Evolutionary conservation across 1,140 invertebrate species (phyloP).

Genomic region (Asobara japonica): DNA sequence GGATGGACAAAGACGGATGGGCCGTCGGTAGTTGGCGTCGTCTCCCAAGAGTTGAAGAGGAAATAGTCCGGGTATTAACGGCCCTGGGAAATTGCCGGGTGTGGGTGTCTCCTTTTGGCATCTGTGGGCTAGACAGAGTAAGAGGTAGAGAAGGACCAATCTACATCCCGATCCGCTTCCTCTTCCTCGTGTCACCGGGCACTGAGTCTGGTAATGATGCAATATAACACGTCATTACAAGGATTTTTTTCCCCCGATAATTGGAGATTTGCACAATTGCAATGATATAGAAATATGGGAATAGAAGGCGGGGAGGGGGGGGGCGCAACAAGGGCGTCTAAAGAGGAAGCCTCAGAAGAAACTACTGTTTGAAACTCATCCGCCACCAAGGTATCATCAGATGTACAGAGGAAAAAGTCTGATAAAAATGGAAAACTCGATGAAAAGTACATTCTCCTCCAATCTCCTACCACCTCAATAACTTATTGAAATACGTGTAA

Average conservation of each 20-base stretch:
- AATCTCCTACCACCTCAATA: no score
- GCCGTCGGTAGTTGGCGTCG: background rate
- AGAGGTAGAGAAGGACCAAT: background rate
- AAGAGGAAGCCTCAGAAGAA: no score
- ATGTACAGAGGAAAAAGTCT: no score
- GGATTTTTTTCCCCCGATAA: background rate
- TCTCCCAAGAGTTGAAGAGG: constrained; percentile 4
- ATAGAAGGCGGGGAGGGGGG: background rate
- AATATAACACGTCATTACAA: background rate
- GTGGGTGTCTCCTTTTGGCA: constrained; percentile 10
- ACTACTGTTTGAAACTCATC: no score
- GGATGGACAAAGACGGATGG: constrained; percentile 20
- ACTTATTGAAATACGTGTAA: no score
- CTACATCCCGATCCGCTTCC: background rate
- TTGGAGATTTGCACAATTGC: background rate
- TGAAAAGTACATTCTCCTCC: no score
- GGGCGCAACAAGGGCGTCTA: background rate
- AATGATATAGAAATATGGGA: background rate
- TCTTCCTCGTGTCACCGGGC: background rate
- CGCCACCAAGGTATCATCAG: no score
- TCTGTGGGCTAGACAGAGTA: background rate
- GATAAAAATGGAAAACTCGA: no score
- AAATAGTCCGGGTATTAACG: constrained; percentile 25
- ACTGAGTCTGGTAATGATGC: background rate
- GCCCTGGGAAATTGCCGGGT: constrained; percentile 29